These are phyloP conservation scores for Drosophila sulfurigaster DNA, from an alignment of 1,140 invertebrate genomes.

Conservation along the genomic window DNA sequence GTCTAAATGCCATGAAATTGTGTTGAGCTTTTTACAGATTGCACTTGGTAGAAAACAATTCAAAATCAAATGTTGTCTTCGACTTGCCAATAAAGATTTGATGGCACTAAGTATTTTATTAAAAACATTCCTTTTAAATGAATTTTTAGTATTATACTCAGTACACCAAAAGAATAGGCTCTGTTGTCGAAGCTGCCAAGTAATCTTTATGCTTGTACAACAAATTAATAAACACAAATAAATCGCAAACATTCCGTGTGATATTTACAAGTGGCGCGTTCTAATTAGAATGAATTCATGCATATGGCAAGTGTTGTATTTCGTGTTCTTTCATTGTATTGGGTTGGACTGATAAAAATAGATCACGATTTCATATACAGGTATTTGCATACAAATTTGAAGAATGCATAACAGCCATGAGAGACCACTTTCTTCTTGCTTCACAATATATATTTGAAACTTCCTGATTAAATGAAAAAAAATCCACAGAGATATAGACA, in stretches of 20 bases:
- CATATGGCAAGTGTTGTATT: conserved; percentile 6
- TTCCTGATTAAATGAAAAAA: background rate
- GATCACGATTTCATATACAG: conserved; percentile 15
- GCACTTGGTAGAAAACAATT: conserved; percentile 19
- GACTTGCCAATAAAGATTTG: background rate
- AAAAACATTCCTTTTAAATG: too few species aligned
- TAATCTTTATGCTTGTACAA: conserved; percentile 5
- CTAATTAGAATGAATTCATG: background rate
- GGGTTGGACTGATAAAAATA: conserved; percentile 20
- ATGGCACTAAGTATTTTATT: background rate
- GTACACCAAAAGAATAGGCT: background rate
- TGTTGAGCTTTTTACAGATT: conserved; percentile 38
- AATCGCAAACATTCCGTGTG: background rate
- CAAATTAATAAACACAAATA: conserved; percentile 9
- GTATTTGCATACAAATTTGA: conserved; percentile 3
- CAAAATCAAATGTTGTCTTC: conserved; percentile 33
- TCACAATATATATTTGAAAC: background rate
- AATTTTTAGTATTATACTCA: too few species aligned
- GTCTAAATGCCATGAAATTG: conserved; percentile 71
- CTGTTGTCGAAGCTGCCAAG: conserved; percentile 1
- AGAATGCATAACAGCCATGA: background rate
- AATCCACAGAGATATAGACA: background rate
- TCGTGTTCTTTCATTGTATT: conserved; percentile 28
- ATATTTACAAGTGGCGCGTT: background rate
- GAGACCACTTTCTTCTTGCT: conserved; percentile 6